These are phyloP conservation scores for Brachionus rubens DNA, from an alignment of 1,140 invertebrate genomes.

Conservation along the genomic window DNA sequence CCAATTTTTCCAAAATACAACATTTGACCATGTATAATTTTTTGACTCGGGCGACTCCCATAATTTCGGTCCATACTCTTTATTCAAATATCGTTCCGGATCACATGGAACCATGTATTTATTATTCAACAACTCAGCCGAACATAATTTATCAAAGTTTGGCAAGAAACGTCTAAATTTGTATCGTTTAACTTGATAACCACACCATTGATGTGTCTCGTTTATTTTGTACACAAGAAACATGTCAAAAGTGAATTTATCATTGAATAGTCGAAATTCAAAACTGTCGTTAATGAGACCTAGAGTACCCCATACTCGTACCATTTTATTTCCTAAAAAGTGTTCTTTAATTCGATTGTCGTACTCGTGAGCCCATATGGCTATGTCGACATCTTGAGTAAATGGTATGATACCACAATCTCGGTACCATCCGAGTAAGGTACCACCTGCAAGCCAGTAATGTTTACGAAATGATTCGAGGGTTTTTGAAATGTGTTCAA, in stretches of 20 bases:
- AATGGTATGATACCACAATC: conserved; percentile 40
- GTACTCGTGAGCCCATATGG: conserved; percentile 2
- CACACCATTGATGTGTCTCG: conserved; percentile 20
- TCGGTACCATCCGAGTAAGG: conserved; percentile 27
- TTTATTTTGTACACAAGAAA: conserved; percentile 33
- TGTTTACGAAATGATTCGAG: conserved; percentile 1
- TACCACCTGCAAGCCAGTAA: conserved; percentile 41
- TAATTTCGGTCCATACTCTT: neutral
- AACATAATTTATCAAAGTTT: conserved; percentile 17
- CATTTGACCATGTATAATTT: conserved; percentile 32
- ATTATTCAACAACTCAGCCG: conserved; percentile 32
- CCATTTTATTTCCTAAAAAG: conserved; percentile 32
- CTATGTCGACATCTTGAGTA: conserved; percentile 39
- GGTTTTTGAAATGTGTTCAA: conserved; percentile 17
- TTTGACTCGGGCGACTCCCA: conserved; percentile 27
- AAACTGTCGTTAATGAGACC: conserved; percentile 10
- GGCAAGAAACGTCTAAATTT: conserved; percentile 43
- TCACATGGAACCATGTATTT: conserved; percentile 32
- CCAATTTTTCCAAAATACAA: conserved; percentile 20
- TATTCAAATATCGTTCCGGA: conserved; percentile 19
- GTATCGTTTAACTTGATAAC: conserved; percentile 35
- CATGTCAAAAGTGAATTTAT: conserved; percentile 24
- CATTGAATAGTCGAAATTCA: conserved; percentile 41
- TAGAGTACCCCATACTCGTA: conserved; percentile 17
- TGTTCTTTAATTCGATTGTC: conserved; percentile 28